These are phyloP conservation scores for Agrotis puta DNA, from an alignment of 2,888 invertebrate genomes.

Conservation along the genomic window DNA sequence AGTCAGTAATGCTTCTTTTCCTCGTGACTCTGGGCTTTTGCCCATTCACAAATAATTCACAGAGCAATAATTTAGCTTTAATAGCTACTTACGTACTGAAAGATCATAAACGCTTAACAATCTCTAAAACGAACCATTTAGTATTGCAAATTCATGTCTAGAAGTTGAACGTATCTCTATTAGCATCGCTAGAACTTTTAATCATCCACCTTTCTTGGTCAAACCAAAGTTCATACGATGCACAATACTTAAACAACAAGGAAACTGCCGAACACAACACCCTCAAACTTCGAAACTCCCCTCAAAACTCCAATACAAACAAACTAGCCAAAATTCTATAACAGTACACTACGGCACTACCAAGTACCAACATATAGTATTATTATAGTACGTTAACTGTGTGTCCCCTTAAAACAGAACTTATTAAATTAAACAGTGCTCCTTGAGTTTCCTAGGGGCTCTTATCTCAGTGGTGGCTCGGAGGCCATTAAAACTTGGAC, in stretches of 20 bases:
- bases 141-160: background rate
- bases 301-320: conserved; percentile 17
- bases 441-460: conserved; percentile 72
- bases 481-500: conserved; percentile 79
- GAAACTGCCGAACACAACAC: background rate
- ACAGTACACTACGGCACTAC: conserved; percentile 8
- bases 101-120: too few relatives aligned
- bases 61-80: too few relatives aligned
- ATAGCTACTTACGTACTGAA: too few relatives aligned
- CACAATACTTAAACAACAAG: conserved; percentile 5
- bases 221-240: conserved; percentile 17
- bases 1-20: too few relatives aligned
- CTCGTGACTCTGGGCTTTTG: too few relatives aligned
- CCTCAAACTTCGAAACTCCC: conserved; percentile 21
- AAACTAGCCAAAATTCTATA: conserved; percentile 40
- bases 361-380: conserved; percentile 29
- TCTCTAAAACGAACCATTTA: background rate
- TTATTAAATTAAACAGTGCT: conserved; percentile 77
- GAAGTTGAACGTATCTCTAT: background rate
- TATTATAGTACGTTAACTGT: conserved; percentile 56
- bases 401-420: conserved; percentile 69
- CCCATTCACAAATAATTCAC: too few relatives aligned
- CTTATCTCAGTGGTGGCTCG: conserved; percentile 73
- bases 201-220: background rate
- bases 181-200: conserved; percentile 24